These are phyloP conservation scores for Sinocyclocheilus rhinocerous DNA, from an alignment of 2,113 vertebrate species.

Conservation along the genomic window DNA sequence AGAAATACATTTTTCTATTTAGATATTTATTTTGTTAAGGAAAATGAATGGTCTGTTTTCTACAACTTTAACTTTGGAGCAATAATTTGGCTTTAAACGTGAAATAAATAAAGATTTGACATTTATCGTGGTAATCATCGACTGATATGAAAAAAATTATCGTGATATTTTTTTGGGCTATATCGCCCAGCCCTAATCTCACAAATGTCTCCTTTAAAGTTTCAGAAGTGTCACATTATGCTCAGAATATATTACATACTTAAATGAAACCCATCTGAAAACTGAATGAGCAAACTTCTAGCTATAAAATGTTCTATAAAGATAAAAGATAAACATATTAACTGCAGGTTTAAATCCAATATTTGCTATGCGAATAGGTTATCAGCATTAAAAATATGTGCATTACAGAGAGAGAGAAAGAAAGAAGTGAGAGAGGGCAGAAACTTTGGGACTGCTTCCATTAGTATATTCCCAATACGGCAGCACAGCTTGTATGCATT, in stretches of 20 bases:
- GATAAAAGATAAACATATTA: slow-evolving; percentile 1
- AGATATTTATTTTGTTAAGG: no score
- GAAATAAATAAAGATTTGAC: no score
- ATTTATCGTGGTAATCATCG: no score
- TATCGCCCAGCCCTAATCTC: neutral
- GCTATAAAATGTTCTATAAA: neutral
- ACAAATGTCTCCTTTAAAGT: neutral
- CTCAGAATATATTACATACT: neutral
- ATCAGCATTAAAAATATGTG: neutral
- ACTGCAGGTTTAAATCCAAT: neutral
- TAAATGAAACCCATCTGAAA: neutral
- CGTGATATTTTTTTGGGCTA: no score
- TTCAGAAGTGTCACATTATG: neutral
- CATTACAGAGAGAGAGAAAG: neutral
- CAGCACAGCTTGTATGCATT: slow-evolving; percentile 34
- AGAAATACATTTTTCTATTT: no score
- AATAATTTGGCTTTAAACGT: no score
- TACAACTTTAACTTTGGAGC: no score
- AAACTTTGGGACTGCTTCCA: slow-evolving; percentile 2
- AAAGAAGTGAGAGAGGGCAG: neutral
- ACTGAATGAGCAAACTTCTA: neutral
- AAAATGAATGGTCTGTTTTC: no score
- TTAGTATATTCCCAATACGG: slow-evolving; percentile 27
- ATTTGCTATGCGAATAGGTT: slow-evolving; percentile 5
- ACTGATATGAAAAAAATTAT: no score